Evolutionary conservation across 2,888 invertebrate genomes (phyloP), one percentile per base, ranked within the genome.

Genomic region (Conchocele bisecta): DNA sequence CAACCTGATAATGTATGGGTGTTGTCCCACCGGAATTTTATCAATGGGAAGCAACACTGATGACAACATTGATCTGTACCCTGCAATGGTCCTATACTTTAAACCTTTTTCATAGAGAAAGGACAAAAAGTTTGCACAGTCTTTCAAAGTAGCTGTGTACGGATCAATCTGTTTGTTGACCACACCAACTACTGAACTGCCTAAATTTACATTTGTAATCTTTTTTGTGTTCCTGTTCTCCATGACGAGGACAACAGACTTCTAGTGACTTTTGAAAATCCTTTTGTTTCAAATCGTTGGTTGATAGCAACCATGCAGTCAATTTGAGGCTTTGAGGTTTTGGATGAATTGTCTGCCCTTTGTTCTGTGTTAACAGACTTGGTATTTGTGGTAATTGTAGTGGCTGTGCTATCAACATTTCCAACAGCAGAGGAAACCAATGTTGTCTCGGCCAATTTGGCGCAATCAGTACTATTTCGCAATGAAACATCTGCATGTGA

Each of bases 261-360:
- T 68, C 64, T 61, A 68, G 42, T 44, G n/a, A 33, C 44, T 41
- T 35, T 28, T 17, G 70, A 69, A 74, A 74, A 60, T 2, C 69
- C 68, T 56, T 51, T 44, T 53, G 58, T 37, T 65, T 20, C 9
- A 17, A 69, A 56, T 2, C 53, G 26, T 65, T 39, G 22, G 65
- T 69, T 24, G 69, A 74, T 60, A 74, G 51, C 65, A 64, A n/a
- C 65, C 60, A 70, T 60, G 74, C 74, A 46, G 61, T 61, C 26
- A 74, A 53, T 20, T 57, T 64, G 60, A 74, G 63, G 15, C 59
- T 35, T 20, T 56, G 46, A 1, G 69, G 69, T 28, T 59, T 42
- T 17, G 69, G 69, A 46, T 74, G 69, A 46, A n/a, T 57, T 26
- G 70, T 65, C 35, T 61, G 24, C 17, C 63, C 22, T 33, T 33